Base-by-base conservation (phyloP, 2,888 invertebrate genomes). In the Troilus luridus region DNA sequence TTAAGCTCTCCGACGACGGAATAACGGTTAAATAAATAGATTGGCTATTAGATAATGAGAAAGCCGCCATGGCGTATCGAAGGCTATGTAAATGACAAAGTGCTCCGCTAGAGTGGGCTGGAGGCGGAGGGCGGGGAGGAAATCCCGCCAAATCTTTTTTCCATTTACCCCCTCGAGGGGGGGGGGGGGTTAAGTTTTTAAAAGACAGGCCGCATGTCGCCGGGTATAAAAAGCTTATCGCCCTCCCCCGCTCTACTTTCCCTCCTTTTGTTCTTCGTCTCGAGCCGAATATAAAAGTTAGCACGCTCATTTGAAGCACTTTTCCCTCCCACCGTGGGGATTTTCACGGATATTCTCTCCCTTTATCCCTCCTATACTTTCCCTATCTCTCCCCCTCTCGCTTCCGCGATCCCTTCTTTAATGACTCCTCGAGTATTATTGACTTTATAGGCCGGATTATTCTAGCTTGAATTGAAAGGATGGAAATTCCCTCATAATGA, bases 141-240 rank as follows among this genome's bases (percentile, higher is more conserved):
- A 91, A 91, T 90, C 90, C 90, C 59, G 19, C 90, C 91, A 91
- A 91, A 91, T 91, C 91, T 91, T 92, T 92, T 91, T 89, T 91
- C 91, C 92, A 91, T 91, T 92, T 92, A 91, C 89, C 88, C 91
- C 27, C 27, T 19, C 0, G n/a, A 12, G 9, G 59, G 59, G 17
- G n/a, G 60, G 72, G 17, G 72, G 88, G 81, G 91, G 91, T 58
- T 91, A 91, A 91, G 91, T 91, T 91, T 91, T 91, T 90, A 91
- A 91, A 91, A 91, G 91, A 85, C 89, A 72, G 60, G 85, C 88
- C 90, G 88, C 91, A 85, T 67, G 81, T 72, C 60, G 81, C 64
- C 77, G 88, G 88, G 85, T 62, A 89, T 89, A 85, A 91, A 85
- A 81, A 85, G 89, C 81, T 91, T 91, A 85, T 91, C 91, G 67